Base-by-base conservation (phyloP, 1,140 invertebrate species). In the Vanessa atalanta region DNA sequence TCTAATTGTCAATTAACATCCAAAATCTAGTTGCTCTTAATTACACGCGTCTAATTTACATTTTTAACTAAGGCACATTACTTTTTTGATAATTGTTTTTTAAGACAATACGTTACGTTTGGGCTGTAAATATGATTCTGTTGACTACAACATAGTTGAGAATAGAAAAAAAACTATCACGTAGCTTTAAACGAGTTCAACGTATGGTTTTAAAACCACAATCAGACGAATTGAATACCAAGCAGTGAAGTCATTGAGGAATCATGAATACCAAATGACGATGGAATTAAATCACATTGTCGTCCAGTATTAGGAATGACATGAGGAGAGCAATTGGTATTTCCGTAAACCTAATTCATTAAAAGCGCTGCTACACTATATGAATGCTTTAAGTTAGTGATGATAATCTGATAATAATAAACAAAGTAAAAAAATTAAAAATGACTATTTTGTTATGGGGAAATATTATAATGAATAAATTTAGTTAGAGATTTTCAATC, bases 1-100 rank as follows among this genome's bases (percentile, higher is more conserved):
- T 90, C 87, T 86, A 66, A 83, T 73, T 79, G 72, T 81, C 79
- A 83, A 84, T 86, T 86, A 85, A 84, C 80, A 68, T 78, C 69
- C 83, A 78, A 81, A 77, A 78, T 82, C 72, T 80, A 64, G 73
- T 68, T 77, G 70, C 63, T 75, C 75, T 72, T 82, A 86, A 87
- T 86, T 85, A 86, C 66, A 72, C 70, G 55, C 61, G 57, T 13
- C 43, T 79, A 47, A 78, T 81, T 79, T 79, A 75, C 70, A 77
- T 82, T 79, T 84, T 75, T 61, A 72, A 66, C 20, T 57, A 69
- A 73, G 48, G 37, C 65, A 60, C 64, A 65, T 77, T 66, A 61
- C 69, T 72, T 75, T 51, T 71, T 75, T 72, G 70, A 61, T 78
- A 74, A 80, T 79, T 31, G 72, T n/a, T 74, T 65, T 70, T 77